Base-by-base conservation (phyloP, 2,888 invertebrate species). In the Aphodius sticticus region DNA sequence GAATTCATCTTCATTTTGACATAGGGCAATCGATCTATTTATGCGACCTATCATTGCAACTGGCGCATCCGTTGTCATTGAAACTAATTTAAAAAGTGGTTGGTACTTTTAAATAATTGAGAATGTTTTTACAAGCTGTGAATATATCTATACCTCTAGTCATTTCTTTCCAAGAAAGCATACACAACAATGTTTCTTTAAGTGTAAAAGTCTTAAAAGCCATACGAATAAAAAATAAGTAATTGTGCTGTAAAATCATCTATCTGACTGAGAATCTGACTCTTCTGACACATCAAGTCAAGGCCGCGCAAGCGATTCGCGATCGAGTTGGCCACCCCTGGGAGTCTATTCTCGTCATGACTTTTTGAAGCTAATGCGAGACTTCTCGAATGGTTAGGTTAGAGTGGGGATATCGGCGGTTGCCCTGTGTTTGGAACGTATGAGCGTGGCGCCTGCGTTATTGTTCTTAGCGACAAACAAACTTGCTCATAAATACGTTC, bases 91-190 rank as follows among this genome's bases (percentile, higher is more conserved):
- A 70, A 80, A 76, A 71, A 82, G 77, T n/a, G n/a, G n/a, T n/a
- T 77, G 81, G 82, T 76, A 84, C 76, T n/a, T n/a, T n/a, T n/a
- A n/a, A n/a, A n/a, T n/a, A n/a, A 81, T 82, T 79, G 38, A 80
- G 76, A 38, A 76, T 16, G 26, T 69, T 76, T 26, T 82, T 69
- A 70, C 78, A 79, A 76, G 70, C 77, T 74, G 82, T 81, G 78
- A 84, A 81, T 36, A 35, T 53, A 76, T 83, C 78, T 80, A 83
- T 78, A 84, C 82, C 79, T 84, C 80, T 80, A 77, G 84, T 81
- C 69, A 72, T 79, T 79, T 77, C 79, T 77, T 81, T 83, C 80
- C 82, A 82, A 78, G 78, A 78, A 81, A 82, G 79, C 72, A 81
- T 82, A 38, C 77, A 79, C 77, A 83, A 77, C 77, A 81, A 76